Base-by-base conservation (phyloP, 2,797 vertebrate species). In the Chaetodon trifasciatus region DNA sequence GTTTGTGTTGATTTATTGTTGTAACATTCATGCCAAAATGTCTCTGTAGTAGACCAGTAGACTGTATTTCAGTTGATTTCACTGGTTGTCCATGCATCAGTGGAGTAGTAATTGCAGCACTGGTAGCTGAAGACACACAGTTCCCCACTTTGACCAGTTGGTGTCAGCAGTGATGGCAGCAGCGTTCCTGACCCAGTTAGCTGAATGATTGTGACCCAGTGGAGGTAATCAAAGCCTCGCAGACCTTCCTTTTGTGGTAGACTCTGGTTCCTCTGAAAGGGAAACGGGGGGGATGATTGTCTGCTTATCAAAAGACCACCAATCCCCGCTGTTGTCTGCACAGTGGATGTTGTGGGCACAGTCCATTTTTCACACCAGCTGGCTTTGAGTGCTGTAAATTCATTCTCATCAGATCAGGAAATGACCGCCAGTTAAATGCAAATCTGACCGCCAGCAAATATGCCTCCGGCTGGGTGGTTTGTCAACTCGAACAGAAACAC, bases 161-260 rank as follows among this genome's bases (percentile, higher is more conserved):
- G 78, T 88, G 91, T 88, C 86, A 90, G 88, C 83, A 86, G 66
- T 61, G 79, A 46, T 65, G 56, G 72, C 24, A 5, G 16, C 70
- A 58, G 53, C 11, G 13, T 16, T 65, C 50, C 66, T 90, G 83
- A 79, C 82, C 77, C 78, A 86, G 60, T 86, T 86, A 70, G 46
- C 69, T 42, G 37, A 67, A 62, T 56, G 58, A 73, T 72, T 63
- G 71, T 73, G 74, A 87, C 65, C 83, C 62, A 50, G 23, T 53
- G 67, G 84, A 86, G 75, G 56, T 68, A 83, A 84, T 84, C 72
- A 84, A 83, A 78, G 71, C 62, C 70, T 84, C 62, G 0, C 67
- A 4, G 56, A 47, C 47, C 50, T 64, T 74, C 28, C 63, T 52
- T 84, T 83, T 71, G 70, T 79, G 64, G 6, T 8, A 1, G 52